Conservation (phyloP, 1,140 invertebrate species). For the Mactra quadrangularis region DNA sequence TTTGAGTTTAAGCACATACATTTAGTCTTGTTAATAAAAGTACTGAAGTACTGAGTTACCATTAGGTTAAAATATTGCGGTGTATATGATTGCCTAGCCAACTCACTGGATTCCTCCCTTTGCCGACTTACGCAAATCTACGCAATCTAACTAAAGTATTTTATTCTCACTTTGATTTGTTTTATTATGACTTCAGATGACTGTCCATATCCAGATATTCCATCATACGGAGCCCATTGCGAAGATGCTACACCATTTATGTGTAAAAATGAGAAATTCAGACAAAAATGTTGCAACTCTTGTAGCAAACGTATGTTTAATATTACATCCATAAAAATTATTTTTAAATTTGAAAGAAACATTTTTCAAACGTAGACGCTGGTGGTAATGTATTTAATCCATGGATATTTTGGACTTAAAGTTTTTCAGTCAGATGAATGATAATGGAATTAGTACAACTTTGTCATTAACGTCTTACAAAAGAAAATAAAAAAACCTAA, state of each 20-base stretch:
- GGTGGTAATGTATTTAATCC: background rate
- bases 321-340: too few species aligned
- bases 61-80: too few species aligned
- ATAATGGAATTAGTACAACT: too few species aligned
- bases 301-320: conserved; percentile 51
- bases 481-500: too few species aligned
- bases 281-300: conserved; percentile 53
- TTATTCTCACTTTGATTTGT: background rate
- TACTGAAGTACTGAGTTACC: too few species aligned
- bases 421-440: background rate
- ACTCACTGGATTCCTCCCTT: too few species aligned
- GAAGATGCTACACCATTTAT: conserved; percentile 54
- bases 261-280: conserved; percentile 56
- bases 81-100: too few species aligned
- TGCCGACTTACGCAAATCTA: too few species aligned
- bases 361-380: background rate
- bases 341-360: background rate
- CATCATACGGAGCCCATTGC: conserved; percentile 51
- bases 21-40: too few species aligned
- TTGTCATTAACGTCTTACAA: too few species aligned
- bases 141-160: too few species aligned
- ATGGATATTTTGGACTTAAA: background rate
- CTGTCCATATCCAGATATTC: conserved; percentile 60
- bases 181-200: conserved; percentile 38
- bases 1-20: too few species aligned